Evolutionary conservation across 2,797 vertebrate species (phyloP), one percentile per base, ranked within the genome.

Genomic region (Glossophaga mutica): DNA sequence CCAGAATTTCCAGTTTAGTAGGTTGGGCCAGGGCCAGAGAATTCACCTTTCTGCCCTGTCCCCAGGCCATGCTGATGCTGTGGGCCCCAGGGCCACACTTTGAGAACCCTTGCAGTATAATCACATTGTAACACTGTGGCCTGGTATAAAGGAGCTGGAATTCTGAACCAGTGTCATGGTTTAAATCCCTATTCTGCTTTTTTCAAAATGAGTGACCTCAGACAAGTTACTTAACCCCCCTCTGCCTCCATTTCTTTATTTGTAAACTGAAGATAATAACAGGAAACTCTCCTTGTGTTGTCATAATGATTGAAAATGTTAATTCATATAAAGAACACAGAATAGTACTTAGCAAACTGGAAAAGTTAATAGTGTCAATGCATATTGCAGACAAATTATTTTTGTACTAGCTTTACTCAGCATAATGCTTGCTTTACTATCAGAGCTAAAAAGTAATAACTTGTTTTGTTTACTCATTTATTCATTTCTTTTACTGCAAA

Each of bases 401-500:
- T 90, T 76, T 89, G 26, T 59, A 19, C 11, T 32, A 44, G 37
- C 15, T 92, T 90, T 78, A 87, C 10, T 29, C 39, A 85, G 29
- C 18, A 39, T 74, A 84, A 74, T 42, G 7, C 74, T 24, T 37
- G 12, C 71, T 94, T 79, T 73, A 37, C 55, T 26, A 42, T 26
- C 19, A 85, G 46, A 82, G 22, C 42, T 34, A 59, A 88, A 50
- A 32, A 94, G 37, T 78, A 90, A 12, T 9, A 52, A 62, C 15
- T 59, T 29, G 32, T 76, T 37, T 19, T 68, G 84, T 68, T 71
- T 87, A 57, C 5, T 70, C 87, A 55, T 34, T 84, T 65, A 79
- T 84, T 86, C 26, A 39, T 3, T 65, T 78, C 46, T 88, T 96
- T 93, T 86, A 67, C 68, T 94, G 11, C 65, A 95, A 92, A 85